Evolutionary conservation across 2,888 invertebrate species (phyloP).

Genomic region (Melanotus villosus): DNA sequence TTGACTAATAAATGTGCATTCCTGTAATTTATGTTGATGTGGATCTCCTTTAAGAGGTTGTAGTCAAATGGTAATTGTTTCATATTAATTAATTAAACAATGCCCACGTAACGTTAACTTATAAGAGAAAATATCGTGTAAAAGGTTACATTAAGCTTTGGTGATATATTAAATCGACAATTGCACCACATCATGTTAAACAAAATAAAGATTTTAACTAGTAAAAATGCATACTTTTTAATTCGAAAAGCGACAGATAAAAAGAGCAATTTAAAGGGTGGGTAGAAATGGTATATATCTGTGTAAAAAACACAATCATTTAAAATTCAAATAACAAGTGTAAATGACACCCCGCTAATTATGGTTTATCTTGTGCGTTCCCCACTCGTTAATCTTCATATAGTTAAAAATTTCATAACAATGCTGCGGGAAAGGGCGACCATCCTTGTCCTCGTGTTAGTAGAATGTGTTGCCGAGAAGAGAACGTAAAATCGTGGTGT

Average conservation of each 20-base stretch:
- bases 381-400: constrained; percentile 68
- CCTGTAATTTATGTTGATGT: too few relatives aligned
- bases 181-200: too few relatives aligned
- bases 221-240: constrained; percentile 9
- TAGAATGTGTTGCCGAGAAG: not conserved
- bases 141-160: too few relatives aligned
- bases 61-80: too few relatives aligned
- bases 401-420: constrained; percentile 63
- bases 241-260: constrained; percentile 16
- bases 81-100: too few relatives aligned
- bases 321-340: constrained; percentile 70
- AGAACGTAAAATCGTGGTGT: constrained; percentile 30
- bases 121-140: too few relatives aligned
- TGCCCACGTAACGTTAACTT: too few relatives aligned
- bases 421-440: constrained; percentile 32
- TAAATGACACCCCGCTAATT: constrained; percentile 70
- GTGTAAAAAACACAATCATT: constrained; percentile 60
- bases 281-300: constrained; percentile 55
- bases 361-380: constrained; percentile 69
- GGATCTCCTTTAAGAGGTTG: too few relatives aligned
- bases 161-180: too few relatives aligned
- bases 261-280: constrained; percentile 53
- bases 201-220: not conserved
- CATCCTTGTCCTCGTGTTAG: constrained; percentile 17
- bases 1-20: too few relatives aligned